Base-by-base conservation (phyloP, 2,888 invertebrate genomes). In the Dicranocentrus wangi region DNA sequence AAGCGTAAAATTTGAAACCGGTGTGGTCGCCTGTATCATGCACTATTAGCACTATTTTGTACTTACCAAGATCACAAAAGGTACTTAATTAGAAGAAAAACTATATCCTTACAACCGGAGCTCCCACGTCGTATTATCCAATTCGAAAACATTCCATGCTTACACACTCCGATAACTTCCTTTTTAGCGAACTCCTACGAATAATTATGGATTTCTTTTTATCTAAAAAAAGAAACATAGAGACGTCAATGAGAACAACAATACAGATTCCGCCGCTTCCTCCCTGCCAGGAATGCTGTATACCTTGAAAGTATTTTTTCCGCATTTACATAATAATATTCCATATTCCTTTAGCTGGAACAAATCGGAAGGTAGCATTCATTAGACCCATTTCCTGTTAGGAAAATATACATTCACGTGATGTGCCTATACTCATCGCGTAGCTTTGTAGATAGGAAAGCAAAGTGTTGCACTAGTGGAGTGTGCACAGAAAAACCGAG, bases 1-100 rank as follows among this genome's bases (percentile, higher is more conserved):
- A 81, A 75, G 68, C 75, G 81, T 81, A 69, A 81, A 81, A 81
- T 81, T 81, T 81, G 81, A 75, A 81, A 81, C 75, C 81, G 73
- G 81, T 81, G 81, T 81, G 81, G 81, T 81, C 80, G 53, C 68
- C 2, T 71, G 70, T 61, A 81, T 69, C 81, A 81, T 75, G 81
- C 75, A 69, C 81, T 79, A 55, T 10, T 61, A 68, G 5, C n/a
- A n/a, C 10, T 13, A 42, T 3, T 2, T 15, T 58, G 17, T 42
- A 27, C 19, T 42, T 42, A 60, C 27, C 42, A 58, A 42, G 58
- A 70, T 23, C 8, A 27, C 21, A 58, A 3, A n/a, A 1, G 23
- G 27, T 60, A 5, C 10, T 2, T 28, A 10, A 28, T 23, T 17
- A n/a, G n/a, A n/a, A n/a, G n/a, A n/a, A n/a, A n/a, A n/a, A n/a